A percentile compares a stretch with the other conserved stretches of the same genome.
Evolutionary conservation across 2,113 vertebrate species (phyloP).

Genomic region (Anser brachyrhynchus): DNA sequence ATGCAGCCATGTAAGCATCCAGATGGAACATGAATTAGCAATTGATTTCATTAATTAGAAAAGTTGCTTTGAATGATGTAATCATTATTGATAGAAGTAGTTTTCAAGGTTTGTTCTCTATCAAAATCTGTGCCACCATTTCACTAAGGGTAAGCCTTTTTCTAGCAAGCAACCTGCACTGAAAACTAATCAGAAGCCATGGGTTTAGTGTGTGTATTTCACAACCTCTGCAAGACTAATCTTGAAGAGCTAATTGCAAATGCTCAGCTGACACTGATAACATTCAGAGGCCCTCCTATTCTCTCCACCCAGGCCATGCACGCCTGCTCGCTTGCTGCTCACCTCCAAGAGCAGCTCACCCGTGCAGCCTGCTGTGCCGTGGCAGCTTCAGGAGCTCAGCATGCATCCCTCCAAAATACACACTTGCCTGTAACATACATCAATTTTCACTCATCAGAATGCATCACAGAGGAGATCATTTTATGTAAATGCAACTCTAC

Average conservation of each 20-base stretch:
- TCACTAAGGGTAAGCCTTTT: not conserved
- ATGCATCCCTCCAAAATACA: rapidly evolving
- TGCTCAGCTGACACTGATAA: not conserved
- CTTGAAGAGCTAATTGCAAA: not conserved
- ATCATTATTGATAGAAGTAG: not conserved
- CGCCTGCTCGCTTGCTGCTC: not conserved
- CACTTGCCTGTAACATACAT: not conserved
- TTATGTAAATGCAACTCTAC: not conserved
- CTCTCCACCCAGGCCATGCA: too few relatives aligned
- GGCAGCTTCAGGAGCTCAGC: not conserved
- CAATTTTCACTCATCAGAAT: not conserved
- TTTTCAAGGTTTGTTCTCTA: not conserved
- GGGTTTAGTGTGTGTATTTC: not conserved
- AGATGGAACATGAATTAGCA: not conserved
- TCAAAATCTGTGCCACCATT: not conserved
- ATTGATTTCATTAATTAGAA: not conserved
- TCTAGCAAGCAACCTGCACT: not conserved
- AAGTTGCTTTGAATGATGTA: not conserved
- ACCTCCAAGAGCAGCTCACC: not conserved
- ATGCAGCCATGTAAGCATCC: not conserved
- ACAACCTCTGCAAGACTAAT: not conserved
- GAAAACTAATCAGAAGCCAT: not conserved
- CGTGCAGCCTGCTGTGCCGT: not conserved
- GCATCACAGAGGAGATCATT: not conserved
- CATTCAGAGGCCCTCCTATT: rapidly evolving